Percentiles rank a stretch among this genome's conserved stretches.
Evolutionary conservation across 2,888 invertebrate genomes (phyloP).

Genomic region (Anaspis maculata): DNA sequence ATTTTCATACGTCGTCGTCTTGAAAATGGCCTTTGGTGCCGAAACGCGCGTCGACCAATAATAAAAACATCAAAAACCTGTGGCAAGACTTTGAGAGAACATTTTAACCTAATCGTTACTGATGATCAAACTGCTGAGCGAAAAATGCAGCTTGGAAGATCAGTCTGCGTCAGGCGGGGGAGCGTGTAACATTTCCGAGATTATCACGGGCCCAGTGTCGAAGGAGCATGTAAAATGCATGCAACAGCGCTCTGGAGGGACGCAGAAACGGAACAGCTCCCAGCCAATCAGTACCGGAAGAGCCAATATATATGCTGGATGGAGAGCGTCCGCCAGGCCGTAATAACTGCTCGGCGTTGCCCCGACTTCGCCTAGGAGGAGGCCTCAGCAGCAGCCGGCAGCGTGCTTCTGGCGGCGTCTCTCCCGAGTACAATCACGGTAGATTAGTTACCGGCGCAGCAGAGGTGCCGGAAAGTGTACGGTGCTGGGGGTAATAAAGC

Average conservation of each 20-base stretch:
- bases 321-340: constrained; percentile 20
- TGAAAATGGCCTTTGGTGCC: too few species aligned
- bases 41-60: too few species aligned
- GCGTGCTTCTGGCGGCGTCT: constrained; percentile 17
- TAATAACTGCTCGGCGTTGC: constrained; percentile 30
- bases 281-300: constrained; percentile 26
- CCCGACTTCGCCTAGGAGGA: too few species aligned
- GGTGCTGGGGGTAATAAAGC: constrained; percentile 17
- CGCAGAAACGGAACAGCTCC: constrained; percentile 16
- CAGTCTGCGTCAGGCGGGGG: too few species aligned
- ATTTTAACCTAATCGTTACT: too few species aligned
- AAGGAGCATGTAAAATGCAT: constrained; percentile 17
- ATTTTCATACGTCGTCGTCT: too few species aligned
- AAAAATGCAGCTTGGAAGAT: too few species aligned
- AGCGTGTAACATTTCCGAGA: too few species aligned
- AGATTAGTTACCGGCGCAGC: constrained; percentile 30
- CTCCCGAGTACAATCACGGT: constrained; percentile 32
- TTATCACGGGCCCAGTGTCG: constrained; percentile 1
- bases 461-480: constrained; percentile 24
- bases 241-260: constrained; percentile 19
- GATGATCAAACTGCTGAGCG: too few species aligned
- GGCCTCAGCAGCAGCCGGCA: constrained; percentile 18
- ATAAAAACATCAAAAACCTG: too few species aligned
- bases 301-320: constrained; percentile 29
- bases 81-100: too few species aligned